phyloP scores from a whole-genome alignment of 2,888 invertebrate species.

The Dynastes tityus region DNA sequence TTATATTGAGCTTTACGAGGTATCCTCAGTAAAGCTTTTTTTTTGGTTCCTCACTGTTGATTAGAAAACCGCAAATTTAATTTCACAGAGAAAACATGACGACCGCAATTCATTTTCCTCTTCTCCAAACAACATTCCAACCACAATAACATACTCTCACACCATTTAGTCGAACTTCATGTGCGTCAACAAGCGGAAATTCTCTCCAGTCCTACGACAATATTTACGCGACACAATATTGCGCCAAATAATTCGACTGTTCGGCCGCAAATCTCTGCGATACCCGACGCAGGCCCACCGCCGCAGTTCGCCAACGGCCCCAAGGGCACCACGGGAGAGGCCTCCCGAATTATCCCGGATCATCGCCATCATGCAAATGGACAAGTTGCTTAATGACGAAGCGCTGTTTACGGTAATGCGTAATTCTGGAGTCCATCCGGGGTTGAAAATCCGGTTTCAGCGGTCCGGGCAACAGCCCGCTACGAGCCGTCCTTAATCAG shows the following conservation, averaged over 20 bases:
- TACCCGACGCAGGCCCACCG: constrained; percentile 48
- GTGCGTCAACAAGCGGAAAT: constrained; percentile 23
- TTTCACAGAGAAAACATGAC: no score
- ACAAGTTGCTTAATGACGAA: constrained; percentile 67
- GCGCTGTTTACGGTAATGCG: constrained; percentile 66
- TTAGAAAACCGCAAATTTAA: no score
- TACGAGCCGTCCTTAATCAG: no score
- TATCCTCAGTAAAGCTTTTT: no score
- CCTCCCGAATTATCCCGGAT: constrained; percentile 63
- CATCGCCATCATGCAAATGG: constrained; percentile 65
- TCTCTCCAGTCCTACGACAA: constrained; percentile 49
- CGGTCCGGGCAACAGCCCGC: background rate
- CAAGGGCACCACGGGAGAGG: constrained; percentile 59
- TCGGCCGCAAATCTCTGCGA: constrained; percentile 62
- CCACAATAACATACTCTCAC: no score
- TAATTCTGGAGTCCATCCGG: constrained; percentile 59
- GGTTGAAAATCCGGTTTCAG: constrained; percentile 54
- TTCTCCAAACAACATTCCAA: no score
- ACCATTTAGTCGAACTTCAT: constrained; percentile 29
- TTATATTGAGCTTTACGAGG: no score
- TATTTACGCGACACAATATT: constrained; percentile 54
- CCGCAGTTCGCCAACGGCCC: background rate
- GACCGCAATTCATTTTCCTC: no score
- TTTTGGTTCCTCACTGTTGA: no score
- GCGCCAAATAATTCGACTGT: constrained; percentile 60